These are phyloP conservation scores for Abramis brama DNA, from an alignment of 2,113 vertebrate genomes.

Conservation along the genomic window DNA sequence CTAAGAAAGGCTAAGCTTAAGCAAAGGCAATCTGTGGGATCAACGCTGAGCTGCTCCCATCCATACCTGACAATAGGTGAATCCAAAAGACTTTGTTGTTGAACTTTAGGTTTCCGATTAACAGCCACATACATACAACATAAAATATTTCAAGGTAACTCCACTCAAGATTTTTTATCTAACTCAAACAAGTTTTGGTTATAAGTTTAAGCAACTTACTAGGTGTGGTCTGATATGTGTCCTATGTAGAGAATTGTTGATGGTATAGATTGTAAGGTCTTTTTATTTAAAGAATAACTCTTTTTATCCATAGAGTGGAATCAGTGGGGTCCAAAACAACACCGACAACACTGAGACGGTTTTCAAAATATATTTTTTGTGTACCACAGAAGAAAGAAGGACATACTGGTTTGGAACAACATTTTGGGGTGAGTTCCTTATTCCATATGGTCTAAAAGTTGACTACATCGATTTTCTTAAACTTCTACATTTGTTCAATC, in stretches of 20 bases:
- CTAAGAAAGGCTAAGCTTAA: slow-evolving; percentile 51
- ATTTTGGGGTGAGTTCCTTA: no score
- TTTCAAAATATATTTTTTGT: no score
- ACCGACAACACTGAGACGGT: no score
- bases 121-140: neutral
- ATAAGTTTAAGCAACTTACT: neutral
- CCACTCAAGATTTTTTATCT: neutral
- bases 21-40: slow-evolving; percentile 11
- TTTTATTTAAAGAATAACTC: neutral
- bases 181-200: neutral
- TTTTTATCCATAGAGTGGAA: neutral
- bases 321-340: no score
- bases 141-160: slow-evolving; percentile 5
- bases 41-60: neutral
- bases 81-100: neutral
- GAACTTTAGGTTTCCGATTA: slow-evolving; percentile 22
- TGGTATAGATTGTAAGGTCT: neutral
- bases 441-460: neutral
- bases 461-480: neutral
- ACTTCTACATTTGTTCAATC: neutral
- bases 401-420: neutral
- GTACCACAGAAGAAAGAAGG: neutral
- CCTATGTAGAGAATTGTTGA: neutral
- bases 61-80: slow-evolving; percentile 25
- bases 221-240: neutral